These are phyloP conservation scores for Phragmatobia fuliginosa DNA, from an alignment of 2,888 invertebrate genomes.

Conservation along the genomic window DNA sequence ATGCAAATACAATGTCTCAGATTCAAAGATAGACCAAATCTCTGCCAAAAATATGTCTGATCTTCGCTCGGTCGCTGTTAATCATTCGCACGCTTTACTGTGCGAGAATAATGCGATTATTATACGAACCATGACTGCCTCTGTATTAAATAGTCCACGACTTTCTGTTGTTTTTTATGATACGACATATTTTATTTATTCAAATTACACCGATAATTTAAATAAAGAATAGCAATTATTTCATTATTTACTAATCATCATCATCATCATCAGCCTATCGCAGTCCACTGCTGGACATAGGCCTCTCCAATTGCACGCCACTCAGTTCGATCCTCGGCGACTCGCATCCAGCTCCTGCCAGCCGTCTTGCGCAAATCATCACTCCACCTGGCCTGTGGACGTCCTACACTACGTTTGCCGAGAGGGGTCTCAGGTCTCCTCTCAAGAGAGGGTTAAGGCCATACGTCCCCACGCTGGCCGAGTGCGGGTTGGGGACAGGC, in stretches of 20 bases:
- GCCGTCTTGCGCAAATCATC: too few species aligned
- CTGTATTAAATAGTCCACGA: slow-evolving; percentile 20
- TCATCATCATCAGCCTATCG: too few species aligned
- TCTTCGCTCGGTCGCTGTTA: slow-evolving; percentile 32
- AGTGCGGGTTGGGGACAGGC: too few species aligned
- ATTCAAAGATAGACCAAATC: slow-evolving; percentile 27
- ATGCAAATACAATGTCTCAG: slow-evolving; percentile 37
- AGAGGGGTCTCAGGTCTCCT: too few species aligned
- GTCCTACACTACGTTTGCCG: too few species aligned
- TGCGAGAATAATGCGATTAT: slow-evolving; percentile 42
- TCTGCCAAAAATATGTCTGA: slow-evolving; percentile 31
- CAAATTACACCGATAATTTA: not conserved
- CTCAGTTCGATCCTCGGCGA: too few species aligned
- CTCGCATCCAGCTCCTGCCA: too few species aligned
- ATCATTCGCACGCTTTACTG: slow-evolving; percentile 40
- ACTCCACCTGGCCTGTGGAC: too few species aligned
- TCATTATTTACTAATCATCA: not conserved
- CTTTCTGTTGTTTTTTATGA: not conserved
- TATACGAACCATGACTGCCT: slow-evolving; percentile 36
- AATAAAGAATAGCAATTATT: not conserved
- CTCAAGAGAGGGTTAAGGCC: too few species aligned
- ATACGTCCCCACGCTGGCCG: too few species aligned
- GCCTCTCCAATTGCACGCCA: too few species aligned
- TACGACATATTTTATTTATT: not conserved
- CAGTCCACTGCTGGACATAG: too few species aligned